Base-by-base conservation (phyloP, 1,140 invertebrate genomes). In the Bombus turneri region DNA sequence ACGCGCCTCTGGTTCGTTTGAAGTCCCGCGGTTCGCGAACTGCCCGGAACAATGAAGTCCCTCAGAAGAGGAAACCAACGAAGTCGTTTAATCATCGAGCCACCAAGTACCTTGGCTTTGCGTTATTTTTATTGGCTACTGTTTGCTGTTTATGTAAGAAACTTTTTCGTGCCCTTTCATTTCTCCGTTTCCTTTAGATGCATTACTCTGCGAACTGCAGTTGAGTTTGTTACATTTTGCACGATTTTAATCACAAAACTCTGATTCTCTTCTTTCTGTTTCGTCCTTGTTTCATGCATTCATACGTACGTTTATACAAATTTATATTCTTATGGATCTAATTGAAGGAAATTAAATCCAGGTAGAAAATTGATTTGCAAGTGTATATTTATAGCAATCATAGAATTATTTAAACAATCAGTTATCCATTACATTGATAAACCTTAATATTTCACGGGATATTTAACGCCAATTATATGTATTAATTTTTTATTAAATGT, bases 71-170 rank as follows among this genome's bases (percentile, higher is more conserved):
- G 34, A 28, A 71, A 41, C 15, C 79, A 18, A 57, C 47, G 8
- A 37, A 37, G 31, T 81, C 66, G 79, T 71, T 81, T 81, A 81
- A 81, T 81, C 66, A 69, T 53, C 68, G 66, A 53, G 39, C 66
- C 25, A 62, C 37, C n/a, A 41, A 39, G 37, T 13, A 39, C 25
- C 47, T 8, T 34, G 31, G 31, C 47, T 12, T 3, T 25, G 18
- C 80, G 39, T 62, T 82, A 43, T 82, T 74, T 77, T 73, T 72
- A 64, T 74, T 73, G 43, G 34, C 47, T 6, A 31, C 28, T n/a
- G 13, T 28, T 41, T 22, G 18, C 5, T 31, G 59, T 13, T 66
- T 68, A 53, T 28, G 47, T 28, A 15, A 13, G 13, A 4, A 64
- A 64, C 28, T 28, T 34, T 66, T 39, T 39, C 22, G 13, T 18